Evolutionary conservation across 1,140 invertebrate genomes (phyloP).

Genomic region (Adelges cooleyi): DNA sequence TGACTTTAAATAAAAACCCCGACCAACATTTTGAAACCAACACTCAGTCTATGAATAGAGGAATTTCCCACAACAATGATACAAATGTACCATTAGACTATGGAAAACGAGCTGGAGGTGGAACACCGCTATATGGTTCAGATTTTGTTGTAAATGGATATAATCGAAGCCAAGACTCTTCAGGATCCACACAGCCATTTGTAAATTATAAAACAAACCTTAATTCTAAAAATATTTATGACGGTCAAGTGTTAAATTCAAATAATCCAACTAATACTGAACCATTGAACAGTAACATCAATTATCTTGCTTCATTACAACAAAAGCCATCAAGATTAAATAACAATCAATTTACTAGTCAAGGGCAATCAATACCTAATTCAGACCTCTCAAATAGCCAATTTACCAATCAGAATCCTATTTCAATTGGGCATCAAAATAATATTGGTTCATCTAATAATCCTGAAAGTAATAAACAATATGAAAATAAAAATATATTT

Average conservation of each 20-base stretch:
- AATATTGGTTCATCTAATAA: not conserved
- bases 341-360: not conserved
- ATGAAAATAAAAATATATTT: not conserved
- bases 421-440: not conserved
- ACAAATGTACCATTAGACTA: not conserved
- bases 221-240: not conserved
- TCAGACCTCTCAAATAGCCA: not conserved
- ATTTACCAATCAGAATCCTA: not conserved
- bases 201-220: no score
- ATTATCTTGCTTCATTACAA: not conserved
- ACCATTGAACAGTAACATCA: not conserved
- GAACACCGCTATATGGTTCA: not conserved
- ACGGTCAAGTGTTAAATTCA: not conserved
- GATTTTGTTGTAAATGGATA: not conserved
- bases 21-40: constrained; percentile 11
- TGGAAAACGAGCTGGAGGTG: not conserved
- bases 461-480: not conserved
- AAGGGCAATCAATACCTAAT: not conserved
- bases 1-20: constrained; percentile 13
- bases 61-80: not conserved
- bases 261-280: not conserved
- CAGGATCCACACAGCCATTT: no score
- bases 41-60: not conserved
- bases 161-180: not conserved
- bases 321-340: not conserved